Conservation (phyloP, 2,113 vertebrate species). For the Ageneiosus marmoratus region DNA sequence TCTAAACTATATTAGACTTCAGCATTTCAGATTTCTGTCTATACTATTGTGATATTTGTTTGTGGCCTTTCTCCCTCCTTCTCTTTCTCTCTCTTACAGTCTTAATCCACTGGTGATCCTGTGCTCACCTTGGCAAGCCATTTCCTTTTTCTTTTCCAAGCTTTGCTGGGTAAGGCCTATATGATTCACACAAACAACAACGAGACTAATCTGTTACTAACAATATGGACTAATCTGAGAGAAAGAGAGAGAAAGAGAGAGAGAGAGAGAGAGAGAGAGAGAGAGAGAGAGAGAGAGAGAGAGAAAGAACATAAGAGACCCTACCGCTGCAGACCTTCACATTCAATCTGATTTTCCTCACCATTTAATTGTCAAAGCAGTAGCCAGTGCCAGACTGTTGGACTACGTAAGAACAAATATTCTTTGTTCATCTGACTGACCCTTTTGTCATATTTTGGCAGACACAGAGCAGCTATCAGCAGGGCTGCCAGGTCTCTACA, state of each 20-base stretch:
- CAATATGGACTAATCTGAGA: not conserved
- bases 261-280: not conserved
- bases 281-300: not conserved
- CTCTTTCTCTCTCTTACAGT: not conserved
- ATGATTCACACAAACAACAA: conserved; percentile 39
- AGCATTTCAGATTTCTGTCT: not conserved
- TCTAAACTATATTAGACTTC: not conserved
- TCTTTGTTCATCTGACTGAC: not conserved
- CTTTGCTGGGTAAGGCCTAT: not conserved
- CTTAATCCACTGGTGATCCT: conserved; percentile 32
- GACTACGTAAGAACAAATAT: not conserved
- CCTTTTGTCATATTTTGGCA: not conserved
- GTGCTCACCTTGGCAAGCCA: conserved; percentile 20
- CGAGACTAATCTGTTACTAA: not conserved
- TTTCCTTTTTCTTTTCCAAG: not conserved
- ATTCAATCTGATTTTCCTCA: conserved; percentile 13
- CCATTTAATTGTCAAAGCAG: conserved; percentile 6
- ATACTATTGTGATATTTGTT: not conserved
- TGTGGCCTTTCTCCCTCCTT: not conserved
- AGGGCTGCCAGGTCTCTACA: not conserved
- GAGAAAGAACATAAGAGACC: not conserved
- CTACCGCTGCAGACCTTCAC: not conserved
- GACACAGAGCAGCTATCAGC: not conserved
- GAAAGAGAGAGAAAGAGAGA: not conserved
- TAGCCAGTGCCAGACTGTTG: not conserved